phyloP scores from a whole-genome alignment of 1,140 invertebrate species.

The Pygmarrhopalites habei region DNA sequence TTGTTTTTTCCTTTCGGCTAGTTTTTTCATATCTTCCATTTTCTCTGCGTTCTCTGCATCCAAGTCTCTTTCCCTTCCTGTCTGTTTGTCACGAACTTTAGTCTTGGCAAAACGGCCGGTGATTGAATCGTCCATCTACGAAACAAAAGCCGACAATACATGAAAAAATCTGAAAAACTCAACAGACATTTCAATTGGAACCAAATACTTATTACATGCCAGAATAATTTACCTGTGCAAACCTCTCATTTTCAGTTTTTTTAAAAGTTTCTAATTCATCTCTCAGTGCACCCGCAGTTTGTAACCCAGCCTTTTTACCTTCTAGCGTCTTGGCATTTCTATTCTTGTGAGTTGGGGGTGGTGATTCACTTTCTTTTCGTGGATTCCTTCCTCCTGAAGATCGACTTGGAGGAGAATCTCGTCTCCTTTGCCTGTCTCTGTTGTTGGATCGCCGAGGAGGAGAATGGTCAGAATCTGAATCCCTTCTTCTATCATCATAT shows the following conservation, averaged over 20 bases:
- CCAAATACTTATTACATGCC: too few species aligned
- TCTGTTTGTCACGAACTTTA: constrained; percentile 58
- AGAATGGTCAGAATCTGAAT: constrained; percentile 15
- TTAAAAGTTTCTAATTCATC: constrained; percentile 63
- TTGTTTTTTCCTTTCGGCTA: constrained; percentile 63
- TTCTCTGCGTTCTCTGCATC: constrained; percentile 56
- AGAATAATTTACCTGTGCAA: constrained; percentile 57
- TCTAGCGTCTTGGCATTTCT: constrained; percentile 55
- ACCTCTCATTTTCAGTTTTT: constrained; percentile 62
- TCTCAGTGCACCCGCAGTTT: constrained; percentile 64
- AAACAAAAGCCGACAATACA: too few species aligned
- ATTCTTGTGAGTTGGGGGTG: constrained; percentile 36
- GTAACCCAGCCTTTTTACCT: constrained; percentile 76
- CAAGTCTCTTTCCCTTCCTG: constrained; percentile 56
- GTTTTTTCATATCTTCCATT: constrained; percentile 57
- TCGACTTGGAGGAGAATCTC: too few species aligned
- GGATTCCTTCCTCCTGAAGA: too few species aligned
- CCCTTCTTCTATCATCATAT: too few species aligned
- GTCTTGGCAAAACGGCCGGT: constrained; percentile 66
- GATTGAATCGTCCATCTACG: constrained; percentile 59
- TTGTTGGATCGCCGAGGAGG: constrained; percentile 27
- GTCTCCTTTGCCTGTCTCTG: too few species aligned
- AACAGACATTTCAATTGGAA: too few species aligned
- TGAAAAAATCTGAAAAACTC: too few species aligned
- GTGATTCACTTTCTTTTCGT: too few species aligned